These are phyloP conservation scores for Oxyura jamaicensis DNA, from an alignment of 2,113 vertebrate genomes.

Conservation along the genomic window DNA sequence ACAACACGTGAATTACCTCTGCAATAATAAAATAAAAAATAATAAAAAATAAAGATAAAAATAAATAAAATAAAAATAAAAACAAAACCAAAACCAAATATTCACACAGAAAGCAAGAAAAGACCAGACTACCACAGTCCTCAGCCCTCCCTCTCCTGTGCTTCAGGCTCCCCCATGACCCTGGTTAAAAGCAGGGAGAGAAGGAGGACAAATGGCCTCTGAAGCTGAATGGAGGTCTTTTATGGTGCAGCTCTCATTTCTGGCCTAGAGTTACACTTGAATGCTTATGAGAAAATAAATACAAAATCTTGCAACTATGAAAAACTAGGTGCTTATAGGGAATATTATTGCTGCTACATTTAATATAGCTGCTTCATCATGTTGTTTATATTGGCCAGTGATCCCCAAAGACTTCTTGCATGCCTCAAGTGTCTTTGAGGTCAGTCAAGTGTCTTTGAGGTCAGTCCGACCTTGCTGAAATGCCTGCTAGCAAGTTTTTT, in stretches of 20 bases:
- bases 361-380: slow-evolving; percentile 3
- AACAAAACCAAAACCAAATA: background rate
- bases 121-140: background rate
- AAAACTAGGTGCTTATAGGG: background rate
- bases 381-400: slow-evolving; percentile 1
- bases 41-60: too few relatives aligned
- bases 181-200: background rate
- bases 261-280: background rate
- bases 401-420: slow-evolving; percentile 13
- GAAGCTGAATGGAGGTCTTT: too few relatives aligned
- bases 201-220: fast-evolving
- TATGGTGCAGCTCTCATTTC: background rate
- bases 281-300: slow-evolving; percentile 9
- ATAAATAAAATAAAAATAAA: too few relatives aligned
- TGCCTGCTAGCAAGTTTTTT: slow-evolving; percentile 35
- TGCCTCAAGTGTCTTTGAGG: background rate
- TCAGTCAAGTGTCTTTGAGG: background rate
- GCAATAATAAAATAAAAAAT: background rate
- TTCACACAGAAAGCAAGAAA: background rate
- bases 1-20: background rate
- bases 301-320: background rate
- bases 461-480: background rate
- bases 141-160: background rate
- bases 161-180: background rate
- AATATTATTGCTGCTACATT: background rate